Evolutionary conservation across 2,113 vertebrate genomes (phyloP).

Genomic region (Rhizomys pruinosus): DNA sequence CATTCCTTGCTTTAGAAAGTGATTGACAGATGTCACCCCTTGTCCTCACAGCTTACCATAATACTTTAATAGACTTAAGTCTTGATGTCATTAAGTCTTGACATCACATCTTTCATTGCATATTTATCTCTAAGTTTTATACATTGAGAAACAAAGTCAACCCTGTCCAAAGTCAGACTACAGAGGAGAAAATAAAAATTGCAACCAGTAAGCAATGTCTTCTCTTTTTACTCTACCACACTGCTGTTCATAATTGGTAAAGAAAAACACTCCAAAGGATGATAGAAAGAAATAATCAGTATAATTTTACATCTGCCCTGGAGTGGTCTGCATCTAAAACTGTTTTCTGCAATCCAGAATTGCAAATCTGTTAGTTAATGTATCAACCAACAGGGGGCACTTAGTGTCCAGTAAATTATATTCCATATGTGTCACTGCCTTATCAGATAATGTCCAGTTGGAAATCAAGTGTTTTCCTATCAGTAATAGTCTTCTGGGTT

Average conservation of each 20-base stretch:
- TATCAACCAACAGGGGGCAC: background rate
- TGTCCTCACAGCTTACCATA: background rate
- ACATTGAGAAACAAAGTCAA: background rate
- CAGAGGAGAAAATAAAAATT: background rate
- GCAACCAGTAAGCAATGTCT: too few species aligned
- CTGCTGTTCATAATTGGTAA: background rate
- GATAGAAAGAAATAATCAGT: background rate
- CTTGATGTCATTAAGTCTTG: too few species aligned
- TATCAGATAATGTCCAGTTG: background rate
- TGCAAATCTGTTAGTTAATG: background rate
- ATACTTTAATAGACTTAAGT: background rate
- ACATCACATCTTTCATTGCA: background rate
- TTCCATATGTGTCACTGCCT: background rate
- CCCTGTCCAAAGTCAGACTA: background rate
- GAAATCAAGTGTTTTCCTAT: background rate
- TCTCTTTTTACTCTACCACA: background rate
- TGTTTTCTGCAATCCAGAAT: background rate
- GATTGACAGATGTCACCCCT: background rate
- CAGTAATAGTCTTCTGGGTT: background rate
- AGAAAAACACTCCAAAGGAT: background rate
- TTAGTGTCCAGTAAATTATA: background rate
- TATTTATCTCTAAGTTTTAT: background rate
- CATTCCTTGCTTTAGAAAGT: background rate
- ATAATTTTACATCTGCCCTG: background rate
- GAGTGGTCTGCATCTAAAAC: background rate